Percentiles rank a stretch among this genome's conserved stretches.
These are phyloP conservation scores for Lepilemur ruficaudatus DNA, from an alignment of 2,797 vertebrate genomes.

Conservation along the genomic window DNA sequence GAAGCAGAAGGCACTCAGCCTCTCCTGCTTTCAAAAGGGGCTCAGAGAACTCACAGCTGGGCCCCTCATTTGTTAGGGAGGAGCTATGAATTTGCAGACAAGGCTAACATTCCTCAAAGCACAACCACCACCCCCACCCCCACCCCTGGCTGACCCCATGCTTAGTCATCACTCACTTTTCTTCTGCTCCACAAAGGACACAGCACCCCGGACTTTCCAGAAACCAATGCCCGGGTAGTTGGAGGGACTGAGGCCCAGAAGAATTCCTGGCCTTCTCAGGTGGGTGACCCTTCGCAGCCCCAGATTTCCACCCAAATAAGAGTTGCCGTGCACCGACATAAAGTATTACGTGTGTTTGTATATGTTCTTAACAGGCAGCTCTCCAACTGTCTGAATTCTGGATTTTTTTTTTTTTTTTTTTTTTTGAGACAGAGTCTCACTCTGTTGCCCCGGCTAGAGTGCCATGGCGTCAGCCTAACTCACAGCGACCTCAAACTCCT, in stretches of 20 bases:
- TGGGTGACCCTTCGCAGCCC: slow-evolving; percentile 58
- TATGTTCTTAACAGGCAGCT: not conserved
- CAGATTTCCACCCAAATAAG: not conserved
- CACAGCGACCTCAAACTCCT: too few relatives aligned
- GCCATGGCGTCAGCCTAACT: too few relatives aligned
- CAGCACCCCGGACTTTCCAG: slow-evolving; percentile 62
- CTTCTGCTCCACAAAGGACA: slow-evolving; percentile 76
- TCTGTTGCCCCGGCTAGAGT: too few relatives aligned
- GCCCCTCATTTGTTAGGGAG: not conserved
- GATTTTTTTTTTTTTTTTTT: not conserved
- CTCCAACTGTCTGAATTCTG: not conserved
- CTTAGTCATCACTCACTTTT: slow-evolving; percentile 67
- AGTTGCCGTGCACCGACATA: not conserved
- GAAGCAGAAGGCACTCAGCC: not conserved
- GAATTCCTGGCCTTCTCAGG: slow-evolving; percentile 85
- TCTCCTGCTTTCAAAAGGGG: not conserved
- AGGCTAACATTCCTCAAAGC: slow-evolving; percentile 28
- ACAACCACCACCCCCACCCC: not conserved
- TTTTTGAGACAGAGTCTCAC: too few relatives aligned
- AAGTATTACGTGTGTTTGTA: not conserved
- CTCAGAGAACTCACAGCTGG: not conserved
- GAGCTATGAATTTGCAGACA: slow-evolving; percentile 56
- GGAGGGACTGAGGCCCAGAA: slow-evolving; percentile 75
- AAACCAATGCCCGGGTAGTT: slow-evolving; percentile 78
- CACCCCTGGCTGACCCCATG: not conserved